Evolutionary conservation across 2,888 invertebrate genomes (phyloP), one percentile per base, ranked within the genome.

Genomic region (Catocala fraxini): DNA sequence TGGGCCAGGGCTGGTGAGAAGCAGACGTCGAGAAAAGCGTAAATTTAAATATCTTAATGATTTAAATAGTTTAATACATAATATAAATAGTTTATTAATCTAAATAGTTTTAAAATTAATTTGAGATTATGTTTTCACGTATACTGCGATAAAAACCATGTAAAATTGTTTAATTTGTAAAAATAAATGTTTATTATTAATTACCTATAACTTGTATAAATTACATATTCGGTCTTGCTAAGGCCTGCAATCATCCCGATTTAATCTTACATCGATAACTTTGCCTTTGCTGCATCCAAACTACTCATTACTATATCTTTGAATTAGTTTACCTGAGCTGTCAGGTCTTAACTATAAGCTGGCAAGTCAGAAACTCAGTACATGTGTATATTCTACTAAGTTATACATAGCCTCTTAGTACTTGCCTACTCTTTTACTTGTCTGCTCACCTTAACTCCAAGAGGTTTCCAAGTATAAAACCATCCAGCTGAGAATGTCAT

Each of bases 261-360:
- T 15, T 34, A 4, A 43, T 34, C 43, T 42, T 12, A 43, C 34
- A 49, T 6, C 33, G 13, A 42, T 49, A 49, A 49, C 49, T 49
- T 49, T 34, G 34, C 25, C 49, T 34, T 49, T 34, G 34, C 49
- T 51, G 43, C 51, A 56, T 11, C 43, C 5, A 57, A 35, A 33
- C 43, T 39, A 39, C 35, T 6, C 2, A 39, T 7, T 6, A 39
- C 7, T 39, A 39, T 9, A 39, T 39, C 35, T 39, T 57, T 51
- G 5, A 33, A 13, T 5, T 33, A 25, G 25, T 13, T 4, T 42
- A 56, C 48, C 49, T 56, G 35, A 43, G 13, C 43, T 35, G 11
- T 51, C 12, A 0, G 42, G 34, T 35, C n/a, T 9, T 3, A 57
- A 56, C 55, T 48, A 41, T 56, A 56, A 49, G 49, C 42, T 39